These are phyloP conservation scores for Natrix natrix DNA, from an alignment of 2,797 vertebrate genomes.

Conservation along the genomic window DNA sequence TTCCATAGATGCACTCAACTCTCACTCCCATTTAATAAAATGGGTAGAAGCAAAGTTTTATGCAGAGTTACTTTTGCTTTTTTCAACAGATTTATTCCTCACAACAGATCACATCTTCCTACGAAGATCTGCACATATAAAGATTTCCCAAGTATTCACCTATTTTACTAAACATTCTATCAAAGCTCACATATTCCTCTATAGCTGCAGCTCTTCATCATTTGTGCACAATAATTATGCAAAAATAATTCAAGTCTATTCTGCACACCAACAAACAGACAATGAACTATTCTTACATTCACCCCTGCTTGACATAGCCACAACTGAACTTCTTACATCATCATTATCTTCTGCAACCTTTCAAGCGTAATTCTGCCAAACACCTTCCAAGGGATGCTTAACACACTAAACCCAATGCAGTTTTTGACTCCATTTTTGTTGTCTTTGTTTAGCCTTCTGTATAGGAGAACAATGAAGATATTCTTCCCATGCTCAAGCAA, in stretches of 20 bases:
- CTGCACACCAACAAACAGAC: not conserved
- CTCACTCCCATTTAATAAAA: not conserved
- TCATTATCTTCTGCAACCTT: not conserved
- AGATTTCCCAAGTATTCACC: not conserved
- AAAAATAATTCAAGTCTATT: not conserved
- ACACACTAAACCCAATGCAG: not conserved
- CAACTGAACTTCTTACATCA: not conserved
- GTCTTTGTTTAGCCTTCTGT: not conserved
- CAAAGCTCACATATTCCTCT: not conserved
- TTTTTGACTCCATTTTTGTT: not conserved
- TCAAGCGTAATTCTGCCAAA: not conserved
- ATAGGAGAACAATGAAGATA: not conserved
- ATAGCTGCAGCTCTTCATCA: not conserved
- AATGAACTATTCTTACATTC: not conserved
- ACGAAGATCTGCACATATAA: not conserved
- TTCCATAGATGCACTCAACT: not conserved
- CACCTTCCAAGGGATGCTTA: not conserved
- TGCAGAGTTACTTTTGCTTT: not conserved
- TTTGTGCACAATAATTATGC: not conserved
- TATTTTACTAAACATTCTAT: not conserved
- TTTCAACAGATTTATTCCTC: not conserved
- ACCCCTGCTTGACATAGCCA: not conserved
- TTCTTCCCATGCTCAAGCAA: not conserved
- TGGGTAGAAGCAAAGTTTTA: not conserved
- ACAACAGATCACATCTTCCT: not conserved